Conservation (phyloP, 2,888 invertebrate species). For the Chaetoderma sp. region DNA sequence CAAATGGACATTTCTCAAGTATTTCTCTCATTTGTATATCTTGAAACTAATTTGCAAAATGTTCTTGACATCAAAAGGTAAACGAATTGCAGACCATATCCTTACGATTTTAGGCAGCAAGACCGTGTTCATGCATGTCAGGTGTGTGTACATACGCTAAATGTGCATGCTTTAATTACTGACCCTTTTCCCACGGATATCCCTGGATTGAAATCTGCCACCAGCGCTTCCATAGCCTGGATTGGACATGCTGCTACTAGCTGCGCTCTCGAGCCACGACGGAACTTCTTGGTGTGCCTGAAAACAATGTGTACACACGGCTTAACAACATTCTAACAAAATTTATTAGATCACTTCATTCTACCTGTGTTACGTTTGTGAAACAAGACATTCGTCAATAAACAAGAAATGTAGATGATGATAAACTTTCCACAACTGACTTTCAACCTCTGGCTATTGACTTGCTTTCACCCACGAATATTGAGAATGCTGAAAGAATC, state of each 20-base stretch:
- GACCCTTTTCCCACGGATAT: slow-evolving; percentile 46
- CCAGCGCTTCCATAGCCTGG: slow-evolving; percentile 66
- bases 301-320: too few relatives aligned
- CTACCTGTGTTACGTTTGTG: background rate
- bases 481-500: too few relatives aligned
- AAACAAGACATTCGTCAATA: background rate
- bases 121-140: background rate
- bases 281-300: slow-evolving; percentile 85
- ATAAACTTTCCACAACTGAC: background rate
- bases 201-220: slow-evolving; percentile 64
- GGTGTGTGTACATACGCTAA: too few relatives aligned
- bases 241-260: slow-evolving; percentile 60
- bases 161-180: background rate
- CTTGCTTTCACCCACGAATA: too few relatives aligned
- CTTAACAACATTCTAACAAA: too few relatives aligned
- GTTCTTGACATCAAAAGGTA: too few relatives aligned
- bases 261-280: slow-evolving; percentile 75
- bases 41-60: too few relatives aligned
- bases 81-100: too few relatives aligned
- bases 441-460: background rate
- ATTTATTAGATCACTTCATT: background rate
- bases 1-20: too few relatives aligned
- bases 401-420: background rate
- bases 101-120: background rate
- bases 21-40: too few relatives aligned